Conservation (phyloP, 2,888 invertebrate species). For the Drosophila greeni region DNA sequence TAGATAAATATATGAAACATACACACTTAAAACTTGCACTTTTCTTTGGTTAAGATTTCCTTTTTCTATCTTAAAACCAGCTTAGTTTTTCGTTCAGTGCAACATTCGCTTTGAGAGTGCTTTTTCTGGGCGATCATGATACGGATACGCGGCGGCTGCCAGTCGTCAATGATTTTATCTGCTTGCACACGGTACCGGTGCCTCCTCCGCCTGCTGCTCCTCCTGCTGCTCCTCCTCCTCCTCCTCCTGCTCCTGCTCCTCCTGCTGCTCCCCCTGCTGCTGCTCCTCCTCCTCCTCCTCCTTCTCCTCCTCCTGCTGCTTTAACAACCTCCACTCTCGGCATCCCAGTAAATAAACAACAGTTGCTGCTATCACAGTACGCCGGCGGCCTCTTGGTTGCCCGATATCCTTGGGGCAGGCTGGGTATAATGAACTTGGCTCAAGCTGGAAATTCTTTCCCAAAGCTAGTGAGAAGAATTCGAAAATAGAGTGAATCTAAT, state of each 20-base stretch:
- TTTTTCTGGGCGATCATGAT: constrained; percentile 38
- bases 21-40: background rate
- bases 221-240: background rate
- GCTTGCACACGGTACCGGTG: constrained; percentile 44
- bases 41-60: background rate
- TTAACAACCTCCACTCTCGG: constrained; percentile 6
- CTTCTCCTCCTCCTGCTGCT: background rate
- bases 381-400: constrained; percentile 28
- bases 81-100: background rate
- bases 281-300: background rate
- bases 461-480: constrained; percentile 24
- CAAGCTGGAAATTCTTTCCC: background rate
- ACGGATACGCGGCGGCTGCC: constrained; percentile 39
- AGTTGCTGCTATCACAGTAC: constrained; percentile 32
- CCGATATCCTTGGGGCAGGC: constrained; percentile 28
- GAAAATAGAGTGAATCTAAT: constrained; percentile 26
- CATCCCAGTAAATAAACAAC: constrained; percentile 37
- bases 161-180: constrained; percentile 64
- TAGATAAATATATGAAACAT: background rate
- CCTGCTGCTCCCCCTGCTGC: background rate
- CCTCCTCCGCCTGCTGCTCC: constrained; percentile 10
- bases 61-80: background rate
- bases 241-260: background rate
- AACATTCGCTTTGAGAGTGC: constrained; percentile 18
- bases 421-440: constrained; percentile 32